Conservation (phyloP, 2,888 invertebrate genomes). For the Magallana nippona region DNA sequence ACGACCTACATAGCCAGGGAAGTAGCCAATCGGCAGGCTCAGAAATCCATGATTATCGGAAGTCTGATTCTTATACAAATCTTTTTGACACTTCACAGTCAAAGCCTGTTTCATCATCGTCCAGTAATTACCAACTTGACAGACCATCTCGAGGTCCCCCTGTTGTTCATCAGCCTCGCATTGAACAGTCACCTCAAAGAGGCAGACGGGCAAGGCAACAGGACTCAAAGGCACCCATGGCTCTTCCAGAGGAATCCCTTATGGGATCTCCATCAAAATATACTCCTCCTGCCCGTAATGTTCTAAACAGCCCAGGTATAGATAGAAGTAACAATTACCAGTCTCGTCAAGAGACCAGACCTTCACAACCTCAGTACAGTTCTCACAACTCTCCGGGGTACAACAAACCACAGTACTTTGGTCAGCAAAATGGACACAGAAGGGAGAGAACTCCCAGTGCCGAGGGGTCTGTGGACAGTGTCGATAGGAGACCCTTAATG, state of each 20-base stretch:
- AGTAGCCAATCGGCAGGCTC: conserved; percentile 53
- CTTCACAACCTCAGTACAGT: conserved; percentile 22
- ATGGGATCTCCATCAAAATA: conserved; percentile 53
- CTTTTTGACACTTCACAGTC: conserved; percentile 72
- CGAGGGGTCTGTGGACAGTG: conserved; percentile 24
- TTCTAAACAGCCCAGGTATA: conserved; percentile 65
- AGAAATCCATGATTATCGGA: conserved; percentile 59
- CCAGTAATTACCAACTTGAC: not conserved
- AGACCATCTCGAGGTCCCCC: conserved; percentile 37
- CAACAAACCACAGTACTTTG: conserved; percentile 33
- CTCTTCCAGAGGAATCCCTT: conserved; percentile 65
- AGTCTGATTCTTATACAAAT: conserved; percentile 75
- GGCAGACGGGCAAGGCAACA: conserved; percentile 54
- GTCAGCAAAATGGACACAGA: conserved; percentile 39
- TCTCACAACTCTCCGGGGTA: conserved; percentile 39
- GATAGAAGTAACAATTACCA: conserved; percentile 53
- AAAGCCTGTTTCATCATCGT: conserved; percentile 38
- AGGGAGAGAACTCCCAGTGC: conserved; percentile 20
- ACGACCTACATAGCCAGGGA: conserved; percentile 53
- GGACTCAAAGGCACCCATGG: conserved; percentile 60
- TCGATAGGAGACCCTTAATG: conserved; percentile 38
- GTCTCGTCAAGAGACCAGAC: conserved; percentile 3
- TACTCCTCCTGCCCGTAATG: conserved; percentile 50
- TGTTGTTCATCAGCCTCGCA: conserved; percentile 28
- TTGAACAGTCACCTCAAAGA: conserved; percentile 51